phyloP scores from a whole-genome alignment of 2,113 vertebrate species.

The Ciconia maguari region DNA sequence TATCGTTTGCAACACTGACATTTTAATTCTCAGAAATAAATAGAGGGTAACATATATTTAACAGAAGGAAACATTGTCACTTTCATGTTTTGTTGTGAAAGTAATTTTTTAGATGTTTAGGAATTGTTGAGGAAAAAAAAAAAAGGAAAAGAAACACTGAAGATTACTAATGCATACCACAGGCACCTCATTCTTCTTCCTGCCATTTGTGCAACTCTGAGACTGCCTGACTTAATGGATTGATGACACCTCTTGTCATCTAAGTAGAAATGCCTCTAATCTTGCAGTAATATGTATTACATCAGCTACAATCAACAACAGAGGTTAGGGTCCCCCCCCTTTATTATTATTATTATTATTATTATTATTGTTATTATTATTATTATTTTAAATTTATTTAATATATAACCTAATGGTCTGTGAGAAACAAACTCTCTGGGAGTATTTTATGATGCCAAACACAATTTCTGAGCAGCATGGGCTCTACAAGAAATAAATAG shows the following conservation, averaged over 20 bases:
- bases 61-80: background rate
- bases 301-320: background rate
- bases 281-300: background rate
- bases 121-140: background rate
- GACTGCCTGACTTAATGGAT: background rate
- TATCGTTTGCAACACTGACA: background rate
- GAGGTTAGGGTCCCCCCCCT: fast-evolving
- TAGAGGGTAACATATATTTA: background rate
- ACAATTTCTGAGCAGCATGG: background rate
- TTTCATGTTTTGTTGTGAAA: background rate
- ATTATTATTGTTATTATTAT: background rate
- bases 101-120: background rate
- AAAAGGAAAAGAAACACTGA: background rate
- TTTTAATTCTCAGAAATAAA: background rate
- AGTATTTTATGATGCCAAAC: background rate
- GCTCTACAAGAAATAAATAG: background rate
- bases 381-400: background rate
- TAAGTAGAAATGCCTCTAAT: background rate
- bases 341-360: background rate
- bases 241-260: background rate
- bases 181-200: background rate
- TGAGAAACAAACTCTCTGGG: background rate
- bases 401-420: background rate
- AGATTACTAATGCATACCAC: background rate
- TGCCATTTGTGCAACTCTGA: background rate